These are phyloP conservation scores for Coleophora deauratella DNA, from an alignment of 2,888 invertebrate species.

Conservation along the genomic window DNA sequence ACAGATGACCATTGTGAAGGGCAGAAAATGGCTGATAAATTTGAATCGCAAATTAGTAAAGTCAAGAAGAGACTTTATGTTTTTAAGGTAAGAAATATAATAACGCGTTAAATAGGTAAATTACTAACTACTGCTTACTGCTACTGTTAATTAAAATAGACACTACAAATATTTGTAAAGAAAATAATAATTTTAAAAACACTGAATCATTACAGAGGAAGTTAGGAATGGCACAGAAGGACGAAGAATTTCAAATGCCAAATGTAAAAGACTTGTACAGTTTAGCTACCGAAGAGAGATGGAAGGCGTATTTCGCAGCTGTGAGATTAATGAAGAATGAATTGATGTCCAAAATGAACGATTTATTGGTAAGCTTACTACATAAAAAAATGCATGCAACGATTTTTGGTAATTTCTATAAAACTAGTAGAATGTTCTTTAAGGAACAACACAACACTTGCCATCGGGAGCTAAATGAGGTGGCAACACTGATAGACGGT, in stretches of 20 bases:
- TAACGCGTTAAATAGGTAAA: too few relatives aligned
- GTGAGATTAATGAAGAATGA: conserved; percentile 33
- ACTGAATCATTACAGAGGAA: conserved; percentile 33
- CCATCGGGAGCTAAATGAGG: conserved; percentile 59
- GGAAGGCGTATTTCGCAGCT: conserved; percentile 43
- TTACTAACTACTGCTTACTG: too few relatives aligned
- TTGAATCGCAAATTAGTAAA: conserved; percentile 36
- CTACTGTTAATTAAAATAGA: too few relatives aligned
- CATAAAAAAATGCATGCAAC: too few relatives aligned
- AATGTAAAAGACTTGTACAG: conserved; percentile 29
- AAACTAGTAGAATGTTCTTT: not conserved
- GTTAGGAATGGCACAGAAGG: conserved; percentile 19
- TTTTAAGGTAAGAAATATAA: conserved; percentile 42
- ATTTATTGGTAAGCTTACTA: conserved; percentile 40
- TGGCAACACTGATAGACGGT: conserved; percentile 72
- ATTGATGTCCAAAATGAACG: conserved; percentile 38
- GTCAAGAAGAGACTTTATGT: conserved; percentile 37
- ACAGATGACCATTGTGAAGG: conserved; percentile 33
- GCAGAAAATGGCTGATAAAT: conserved; percentile 38
- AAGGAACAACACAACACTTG: conserved; percentile 40
- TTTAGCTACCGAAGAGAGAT: conserved; percentile 37
- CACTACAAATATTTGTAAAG: too few relatives aligned
- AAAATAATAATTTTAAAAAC: not conserved
- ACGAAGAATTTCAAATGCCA: conserved; percentile 15
- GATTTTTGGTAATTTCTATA: too few relatives aligned